Conservation (phyloP, 2,113 vertebrate genomes). For the Silurus meridionalis region DNA sequence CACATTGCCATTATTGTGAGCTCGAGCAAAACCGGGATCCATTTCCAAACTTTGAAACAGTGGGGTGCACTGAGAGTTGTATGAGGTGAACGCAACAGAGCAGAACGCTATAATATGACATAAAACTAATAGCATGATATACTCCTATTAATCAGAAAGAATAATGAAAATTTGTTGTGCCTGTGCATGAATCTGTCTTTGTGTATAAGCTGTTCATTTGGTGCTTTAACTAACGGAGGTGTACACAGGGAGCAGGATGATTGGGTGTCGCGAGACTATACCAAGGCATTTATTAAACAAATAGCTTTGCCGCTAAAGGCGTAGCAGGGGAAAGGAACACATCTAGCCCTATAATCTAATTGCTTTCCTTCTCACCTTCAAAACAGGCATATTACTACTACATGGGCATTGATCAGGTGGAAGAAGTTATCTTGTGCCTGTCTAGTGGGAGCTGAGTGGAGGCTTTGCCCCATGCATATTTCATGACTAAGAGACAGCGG, state of each 20-base stretch:
- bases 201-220: constrained; percentile 40
- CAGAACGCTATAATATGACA: not conserved
- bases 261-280: constrained; percentile 34
- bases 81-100: not conserved
- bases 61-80: not conserved
- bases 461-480: constrained; percentile 43
- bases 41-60: constrained; percentile 3
- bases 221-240: constrained; percentile 38
- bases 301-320: constrained; percentile 28
- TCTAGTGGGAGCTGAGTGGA: constrained; percentile 23
- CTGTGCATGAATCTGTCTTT: not conserved
- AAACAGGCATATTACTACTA: constrained; percentile 21
- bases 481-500: constrained; percentile 44
- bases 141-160: constrained; percentile 28
- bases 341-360: constrained; percentile 44
- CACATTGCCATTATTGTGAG: not conserved
- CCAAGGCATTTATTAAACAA: constrained; percentile 49
- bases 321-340: constrained; percentile 36
- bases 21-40: not conserved
- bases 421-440: constrained; percentile 35
- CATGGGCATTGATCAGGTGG: constrained; percentile 49
- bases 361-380: constrained; percentile 40
- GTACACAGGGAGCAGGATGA: constrained; percentile 25
- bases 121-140: constrained; percentile 12
- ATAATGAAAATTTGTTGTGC: constrained; percentile 30